Evolutionary conservation across 2,113 vertebrate species (phyloP), one percentile per base, ranked within the genome.

Genomic region (Nesogale talazaci): DNA sequence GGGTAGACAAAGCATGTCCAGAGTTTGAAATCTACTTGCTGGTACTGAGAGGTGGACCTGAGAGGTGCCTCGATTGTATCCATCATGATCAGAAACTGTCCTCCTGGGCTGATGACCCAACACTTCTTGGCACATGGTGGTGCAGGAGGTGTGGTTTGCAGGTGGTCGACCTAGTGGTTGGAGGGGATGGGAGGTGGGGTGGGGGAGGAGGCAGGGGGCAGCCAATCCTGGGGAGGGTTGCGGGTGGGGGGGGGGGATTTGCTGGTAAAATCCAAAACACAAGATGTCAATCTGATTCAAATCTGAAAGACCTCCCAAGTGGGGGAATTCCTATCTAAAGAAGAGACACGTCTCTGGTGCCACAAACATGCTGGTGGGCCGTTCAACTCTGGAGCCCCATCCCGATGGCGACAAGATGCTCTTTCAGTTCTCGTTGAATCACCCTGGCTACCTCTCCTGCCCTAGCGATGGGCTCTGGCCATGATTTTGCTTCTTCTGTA

Each of bases 201-300:
- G n/a, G n/a, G n/a, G n/a, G n/a, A n/a, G n/a, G n/a, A n/a, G 12
- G 17, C 59, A 61, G 59, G 22, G 22, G 12, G 94, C 52, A 5
- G 7, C n/a, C n/a, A n/a, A n/a, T n/a, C n/a, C n/a, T n/a, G n/a
- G 86, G 93, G 77, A 94, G 65, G 46, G n/a, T n/a, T n/a, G 46
- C 46, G 5, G 46, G 42, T 46, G n/a, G 42, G 46, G 46, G 46
- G 46, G 5, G 10, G 46, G 46, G 10, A 52, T 52, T 52, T 34
- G 90, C 87, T 85, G 91, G 70, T 38, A 83, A 94, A 40, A 0
- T 40, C 82, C 94, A 88, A 38, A 91, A 59, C 1, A 34, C 61
- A 82, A 96, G 92, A 74, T 89, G 93, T 91, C 67, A 56, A 74
- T 95, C 90, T 94, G 75, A 91, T 92, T 93, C 57, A 34, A 52